Base-by-base conservation (phyloP, 2,113 vertebrate genomes). In the Balaeniceps rex region DNA sequence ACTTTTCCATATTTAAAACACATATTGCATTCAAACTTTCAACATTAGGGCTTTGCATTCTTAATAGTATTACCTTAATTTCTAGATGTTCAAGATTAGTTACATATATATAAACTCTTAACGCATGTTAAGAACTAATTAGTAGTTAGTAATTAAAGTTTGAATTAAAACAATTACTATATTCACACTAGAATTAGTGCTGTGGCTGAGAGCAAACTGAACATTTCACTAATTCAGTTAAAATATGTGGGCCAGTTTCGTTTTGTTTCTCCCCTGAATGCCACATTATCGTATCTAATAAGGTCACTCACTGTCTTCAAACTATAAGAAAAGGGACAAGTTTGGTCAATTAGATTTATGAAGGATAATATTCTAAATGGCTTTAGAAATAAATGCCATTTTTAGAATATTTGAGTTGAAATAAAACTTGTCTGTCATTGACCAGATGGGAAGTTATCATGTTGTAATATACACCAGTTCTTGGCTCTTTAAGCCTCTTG, bases 401-500 rank as follows among this genome's bases (percentile, higher is more conserved):
- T 96, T 97, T 85, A 96, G 78, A 97, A 87, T 97, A 98, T 94
- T 87, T 97, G 82, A 92, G 91, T 96, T 97, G 95, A 97, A 97
- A 98, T 96, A 98, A 97, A 97, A 83, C 52, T 78, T 88, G 72
- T 95, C 96, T 96, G 87, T 96, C 97, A 77, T 90, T 97, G 96
- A 97, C 96, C 98, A 98, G 97, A 98, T 98, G 98, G 98, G 89
- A 96, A 97, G 87, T 94, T 97, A 95, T 96, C 90, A 96, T 97
- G 95, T 97, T 98, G 96, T 96, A 97, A 97, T 92, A 96, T 97
- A 98, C 94, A 96, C 95, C 89, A 92, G 75, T 93, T 98, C 94
- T 97, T 97, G 97, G 96, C 98, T 98, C 94, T 97, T 97, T 90
- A 92, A 91, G 95, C 81, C 94, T 97, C 92, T 87, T 98, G 97